Percentiles rank a stretch among this genome's conserved stretches.
Evolutionary conservation across 2,888 invertebrate genomes (phyloP).

Genomic region (Acleris sparsana): DNA sequence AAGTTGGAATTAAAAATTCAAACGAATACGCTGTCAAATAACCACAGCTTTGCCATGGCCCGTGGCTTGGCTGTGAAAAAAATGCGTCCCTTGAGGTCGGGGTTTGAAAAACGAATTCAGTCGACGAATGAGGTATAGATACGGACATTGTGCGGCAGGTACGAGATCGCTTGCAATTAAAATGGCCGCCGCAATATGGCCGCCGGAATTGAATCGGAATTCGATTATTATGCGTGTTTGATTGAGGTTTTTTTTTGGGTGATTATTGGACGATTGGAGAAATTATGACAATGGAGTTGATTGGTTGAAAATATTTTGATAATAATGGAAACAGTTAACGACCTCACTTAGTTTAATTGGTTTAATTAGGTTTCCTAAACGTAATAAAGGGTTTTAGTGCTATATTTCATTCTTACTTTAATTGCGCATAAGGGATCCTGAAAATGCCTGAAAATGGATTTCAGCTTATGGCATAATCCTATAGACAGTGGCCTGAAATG

Average conservation of each 20-base stretch:
- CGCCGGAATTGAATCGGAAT: conserved; percentile 45
- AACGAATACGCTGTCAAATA: conserved; percentile 33
- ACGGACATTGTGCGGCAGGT: conserved; percentile 13
- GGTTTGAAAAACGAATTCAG: conserved; percentile 24
- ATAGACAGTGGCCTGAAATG: too few relatives aligned
- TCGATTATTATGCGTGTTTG: conserved; percentile 49
- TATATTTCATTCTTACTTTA: too few relatives aligned
- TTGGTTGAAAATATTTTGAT: neutral
- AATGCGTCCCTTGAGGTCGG: conserved; percentile 27
- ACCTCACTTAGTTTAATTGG: too few relatives aligned
- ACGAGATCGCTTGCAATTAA: conserved; percentile 45
- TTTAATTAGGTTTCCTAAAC: too few relatives aligned
- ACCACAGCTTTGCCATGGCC: conserved; percentile 18
- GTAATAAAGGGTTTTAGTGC: too few relatives aligned
- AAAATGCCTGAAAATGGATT: too few relatives aligned
- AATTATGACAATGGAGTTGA: neutral
- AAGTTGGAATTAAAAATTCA: conserved; percentile 36
- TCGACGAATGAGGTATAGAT: neutral
- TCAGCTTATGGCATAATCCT: too few relatives aligned
- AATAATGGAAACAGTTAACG: neutral
- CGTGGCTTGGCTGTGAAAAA: conserved; percentile 16
- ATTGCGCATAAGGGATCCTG: too few relatives aligned
- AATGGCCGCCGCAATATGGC: conserved; percentile 44
- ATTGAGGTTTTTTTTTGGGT: conserved; percentile 43
- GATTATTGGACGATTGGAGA: conserved; percentile 24